Base-by-base conservation (phyloP, 2,797 vertebrate species). In the Tenualosa thibaudeaui region DNA sequence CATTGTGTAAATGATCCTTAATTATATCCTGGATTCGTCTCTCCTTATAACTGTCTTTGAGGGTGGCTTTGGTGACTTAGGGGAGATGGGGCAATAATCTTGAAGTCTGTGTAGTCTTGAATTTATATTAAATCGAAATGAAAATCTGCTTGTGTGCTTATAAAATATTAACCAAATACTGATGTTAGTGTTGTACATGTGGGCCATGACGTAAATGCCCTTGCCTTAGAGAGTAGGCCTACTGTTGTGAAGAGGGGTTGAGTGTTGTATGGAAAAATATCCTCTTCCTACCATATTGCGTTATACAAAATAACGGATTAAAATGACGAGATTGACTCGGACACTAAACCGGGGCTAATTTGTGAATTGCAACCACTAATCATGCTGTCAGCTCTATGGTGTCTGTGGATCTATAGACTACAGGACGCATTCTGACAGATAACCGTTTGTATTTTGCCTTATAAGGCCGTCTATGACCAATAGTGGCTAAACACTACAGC, bases 131-230 rank as follows among this genome's bases (percentile, higher is more conserved):
- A 71, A 46, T 81, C 22, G 9, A 50, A 51, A 54, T 54, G 71
- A 46, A 78, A 43, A 46, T 78, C 71, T 78, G 71, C 71, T 78
- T 19, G 37, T 78, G 37, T 78, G 71, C 71, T 78, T n/a, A 78
- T 78, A 46, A 78, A 78, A 78, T 78, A 82, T 85, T 68, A 50
- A 85, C 12, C 13, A 40, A 75, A 75, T 40, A 31, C 68, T 78
- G 37, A 78, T 78, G 40, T 78, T 78, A 22, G 71, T 78, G 71
- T 78, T 78, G 37, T 8, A 78, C 71, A 78, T 65, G 65, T 65
- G 22, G 60, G 65, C 53, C 13, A 83, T 65, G 60, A 82, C 40
- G 37, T 83, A 43, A 83, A 53, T 71, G 40, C 6, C 40, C 40
- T 46, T 78, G 40, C 37, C 19, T 19, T 19, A 40, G 40, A 46